phyloP scores from a whole-genome alignment of 1,140 invertebrate species.

The Oncopodura yosiiana region DNA sequence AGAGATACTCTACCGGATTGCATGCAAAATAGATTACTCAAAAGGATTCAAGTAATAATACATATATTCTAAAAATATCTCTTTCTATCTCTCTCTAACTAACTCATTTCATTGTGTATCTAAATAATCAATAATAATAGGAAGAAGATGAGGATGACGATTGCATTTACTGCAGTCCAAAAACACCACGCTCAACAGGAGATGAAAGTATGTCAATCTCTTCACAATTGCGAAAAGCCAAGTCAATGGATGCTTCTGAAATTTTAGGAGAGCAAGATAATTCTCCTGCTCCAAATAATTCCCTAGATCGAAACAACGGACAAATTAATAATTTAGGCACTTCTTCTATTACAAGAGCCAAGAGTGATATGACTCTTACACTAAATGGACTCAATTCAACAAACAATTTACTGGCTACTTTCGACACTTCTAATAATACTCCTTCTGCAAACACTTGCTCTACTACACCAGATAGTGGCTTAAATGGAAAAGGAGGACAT shows the following conservation, averaged over 20 bases:
- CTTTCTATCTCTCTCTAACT: too few species aligned
- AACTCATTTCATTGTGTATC: not conserved
- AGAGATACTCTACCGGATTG: conserved; percentile 70
- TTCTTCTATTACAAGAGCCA: conserved; percentile 49
- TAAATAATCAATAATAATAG: conserved; percentile 47
- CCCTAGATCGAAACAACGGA: too few species aligned
- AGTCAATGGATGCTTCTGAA: conserved; percentile 71
- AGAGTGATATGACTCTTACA: conserved; percentile 72
- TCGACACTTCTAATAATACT: too few species aligned
- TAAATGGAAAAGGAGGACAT: not conserved
- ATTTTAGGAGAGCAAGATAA: conserved; percentile 18
- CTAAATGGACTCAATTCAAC: conserved; percentile 15
- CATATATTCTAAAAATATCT: too few species aligned
- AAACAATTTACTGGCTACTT: too few species aligned
- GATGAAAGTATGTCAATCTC: conserved; percentile 51
- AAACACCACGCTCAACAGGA: conserved; percentile 49
- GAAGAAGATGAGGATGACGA: conserved; percentile 56
- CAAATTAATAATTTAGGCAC: conserved; percentile 14
- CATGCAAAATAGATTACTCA: conserved; percentile 67
- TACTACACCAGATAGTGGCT: not conserved
- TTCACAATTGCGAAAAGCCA: conserved; percentile 69
- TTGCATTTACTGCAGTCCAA: conserved; percentile 51
- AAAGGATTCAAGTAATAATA: conserved; percentile 41
- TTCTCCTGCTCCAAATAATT: too few species aligned
- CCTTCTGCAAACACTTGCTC: not conserved